phyloP scores from a whole-genome alignment of 2,113 vertebrate species.

The human (Homo sapiens) region GRCh38 chr5:111763501-111764000 shows the following conservation, averaged over 20 bases:
- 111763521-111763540: neutral
- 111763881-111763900: neutral
- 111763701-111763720: constrained; percentile 50
- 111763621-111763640: constrained; percentile 54
- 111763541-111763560: constrained; percentile 32
- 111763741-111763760: neutral
- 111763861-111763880: constrained; percentile 37
- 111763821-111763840: constrained; percentile 10
- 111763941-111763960: neutral
- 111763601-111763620: constrained; percentile 34
- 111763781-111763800: neutral
- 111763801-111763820: neutral
- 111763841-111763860: neutral
- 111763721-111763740: constrained; percentile 44
- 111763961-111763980: neutral
- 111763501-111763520: neutral
- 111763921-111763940: neutral
- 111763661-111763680: constrained; percentile 21
- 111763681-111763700: constrained; percentile 60
- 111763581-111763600: neutral
- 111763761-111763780: neutral
- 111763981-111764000: neutral
- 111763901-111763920: neutral
- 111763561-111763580: constrained; percentile 42
- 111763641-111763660: constrained; percentile 50